Base-by-base conservation (phyloP, 2,113 vertebrate genomes). In the Atractosteus spatula region DNA sequence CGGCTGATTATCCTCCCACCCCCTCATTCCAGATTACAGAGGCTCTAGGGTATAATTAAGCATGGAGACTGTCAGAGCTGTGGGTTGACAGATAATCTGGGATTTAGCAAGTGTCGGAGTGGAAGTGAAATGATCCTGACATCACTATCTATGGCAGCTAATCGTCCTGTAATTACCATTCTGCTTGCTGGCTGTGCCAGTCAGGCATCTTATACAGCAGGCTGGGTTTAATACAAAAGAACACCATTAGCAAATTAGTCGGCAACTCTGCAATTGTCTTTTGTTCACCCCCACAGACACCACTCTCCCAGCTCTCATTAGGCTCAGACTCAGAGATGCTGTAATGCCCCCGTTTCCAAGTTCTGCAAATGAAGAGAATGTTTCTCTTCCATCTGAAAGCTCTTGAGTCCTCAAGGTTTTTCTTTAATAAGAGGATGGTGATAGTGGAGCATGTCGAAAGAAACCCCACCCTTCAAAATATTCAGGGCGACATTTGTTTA, bases 41-140 rank as follows among this genome's bases (percentile, higher is more conserved):
- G 42, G 42, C 69, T 29, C 56, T 43, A 11, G 56, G 56, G 56
- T 61, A 71, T 62, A 61, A 71, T 71, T 71, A 61, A 45, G 41
- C 43, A 3, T 7, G 41, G 55, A 45, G 55, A 13, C 69, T 71
- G 69, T 61, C 41, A 56, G 55, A 54, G 42, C 4, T 62, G 13
- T 3, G 55, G 42, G 42, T 41, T 4, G 56, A 10, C 8, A 17
- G 41, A 14, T 62, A 71, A 61, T 3, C 69, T 43, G 56, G 55
- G 41, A 44, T 71, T 61, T 44, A 62, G 69, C 56, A 62, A 17
- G 62, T 64, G 62, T 64, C 17, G 67, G 44, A 55, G 67, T 29
- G 17, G 45, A 13, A 43, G n/a, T 10, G 44, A 59, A 57, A 57
- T 29, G 14, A 45, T 57, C 4, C 14, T 62, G 69, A 43, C 69